Evolutionary conservation across 2,888 invertebrate genomes (phyloP).

Genomic region (Slavum lentiscoides): DNA sequence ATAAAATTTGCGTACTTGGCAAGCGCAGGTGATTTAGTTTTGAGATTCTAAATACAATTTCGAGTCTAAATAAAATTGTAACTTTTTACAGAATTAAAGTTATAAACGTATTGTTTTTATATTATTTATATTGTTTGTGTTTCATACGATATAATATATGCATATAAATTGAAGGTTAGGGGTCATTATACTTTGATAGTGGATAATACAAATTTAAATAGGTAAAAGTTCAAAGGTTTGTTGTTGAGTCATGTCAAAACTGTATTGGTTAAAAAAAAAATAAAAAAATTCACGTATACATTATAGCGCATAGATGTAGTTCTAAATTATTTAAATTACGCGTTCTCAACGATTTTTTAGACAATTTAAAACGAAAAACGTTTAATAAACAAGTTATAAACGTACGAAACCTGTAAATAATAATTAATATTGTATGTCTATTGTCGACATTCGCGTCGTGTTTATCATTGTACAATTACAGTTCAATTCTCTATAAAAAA

Average conservation of each 20-base stretch:
- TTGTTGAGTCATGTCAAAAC: background rate
- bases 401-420: too few relatives aligned
- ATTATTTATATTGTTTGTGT: background rate
- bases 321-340: background rate
- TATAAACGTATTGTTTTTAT: background rate
- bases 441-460: too few relatives aligned
- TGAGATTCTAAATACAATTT: too few relatives aligned
- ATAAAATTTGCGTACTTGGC: too few relatives aligned
- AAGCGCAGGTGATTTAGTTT: too few relatives aligned
- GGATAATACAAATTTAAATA: background rate
- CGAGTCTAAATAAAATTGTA: too few relatives aligned
- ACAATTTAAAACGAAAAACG: background rate
- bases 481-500: background rate
- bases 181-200: background rate
- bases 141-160: background rate
- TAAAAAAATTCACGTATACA: background rate
- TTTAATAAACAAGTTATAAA: too few relatives aligned
- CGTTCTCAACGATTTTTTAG: background rate
- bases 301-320: background rate
- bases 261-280: background rate
- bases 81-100: too few relatives aligned
- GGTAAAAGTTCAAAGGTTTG: conserved; percentile 4
- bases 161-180: background rate
- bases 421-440: background rate
- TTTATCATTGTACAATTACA: background rate